Base-by-base conservation (phyloP, 37 sponge, comb jelly and placozoan genomes). In the Chondrilla cf. caribensis region DNA sequence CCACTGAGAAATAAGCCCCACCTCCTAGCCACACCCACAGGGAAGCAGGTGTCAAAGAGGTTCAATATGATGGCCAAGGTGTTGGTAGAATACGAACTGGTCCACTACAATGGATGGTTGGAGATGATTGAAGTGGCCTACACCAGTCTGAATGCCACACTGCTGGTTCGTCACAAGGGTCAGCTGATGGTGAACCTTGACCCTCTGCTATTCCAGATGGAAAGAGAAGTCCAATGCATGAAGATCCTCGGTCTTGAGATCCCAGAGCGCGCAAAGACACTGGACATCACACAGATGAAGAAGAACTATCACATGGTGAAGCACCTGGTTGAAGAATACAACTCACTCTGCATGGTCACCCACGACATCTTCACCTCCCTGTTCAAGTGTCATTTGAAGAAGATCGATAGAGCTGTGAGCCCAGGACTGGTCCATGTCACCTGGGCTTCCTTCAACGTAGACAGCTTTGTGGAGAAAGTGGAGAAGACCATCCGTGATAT, bases 191-290 rank as follows among this genome's bases (percentile, higher is more conserved):
- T 86, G 32, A 97, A 97, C 89, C 93, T 97, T 28, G 89, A 92
- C 70, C 80, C 91, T 2, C 40, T 84, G 43, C 82, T 97, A 24
- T 67, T 88, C 18, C 78, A 88, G 59, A 78, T 94, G 82, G 43
- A 94, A 68, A 79, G 88, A 73, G 97, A 97, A 76, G 87, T 90
- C 38, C 87, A 97, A 60, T 97, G 97, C 84, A 91, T 97, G 89
- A 47, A 60, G 40, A 29, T 82, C 2, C 82, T 97, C 36, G 84
- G 87, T 0, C 79, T 92, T 28, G 83, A 88, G 60, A 82, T 92
- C 21, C 94, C 97, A 3, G 55, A 51, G 2, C 43, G 58, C 6
- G 64, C 82, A 32, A 85, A 91, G 58, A 37, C 70, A 17, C 26
- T 85, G 1, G 80, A 79, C 58, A 66, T 81, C 42, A 62, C 89